These are phyloP conservation scores for Halichoerus grypus DNA, from an alignment of 2,113 vertebrate genomes.

Conservation along the genomic window DNA sequence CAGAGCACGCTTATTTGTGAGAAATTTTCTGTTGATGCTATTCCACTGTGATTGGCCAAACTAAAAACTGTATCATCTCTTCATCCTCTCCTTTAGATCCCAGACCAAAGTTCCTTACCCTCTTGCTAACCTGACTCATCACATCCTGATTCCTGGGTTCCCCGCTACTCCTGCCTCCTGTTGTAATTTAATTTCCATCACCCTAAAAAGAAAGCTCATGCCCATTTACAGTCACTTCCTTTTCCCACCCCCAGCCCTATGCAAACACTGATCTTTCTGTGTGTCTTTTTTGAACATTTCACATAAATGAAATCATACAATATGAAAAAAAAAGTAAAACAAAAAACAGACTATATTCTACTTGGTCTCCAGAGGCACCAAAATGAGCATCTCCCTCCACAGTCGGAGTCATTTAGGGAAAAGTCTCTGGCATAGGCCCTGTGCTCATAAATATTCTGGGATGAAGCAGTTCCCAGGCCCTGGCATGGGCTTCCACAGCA, in stretches of 20 bases:
- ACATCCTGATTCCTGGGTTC: neutral
- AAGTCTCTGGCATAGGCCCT: neutral
- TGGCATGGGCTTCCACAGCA: neutral
- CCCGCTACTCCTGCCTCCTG: neutral
- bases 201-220: neutral
- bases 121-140: neutral
- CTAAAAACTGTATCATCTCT: neutral
- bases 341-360: conserved; percentile 35
- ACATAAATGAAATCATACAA: neutral
- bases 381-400: neutral
- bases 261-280: neutral
- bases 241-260: neutral
- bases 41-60: neutral
- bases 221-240: neutral
- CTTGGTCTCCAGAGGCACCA: neutral
- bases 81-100: neutral
- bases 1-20: neutral
- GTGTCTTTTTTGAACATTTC: neutral
- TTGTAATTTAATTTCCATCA: neutral
- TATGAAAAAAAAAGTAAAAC: neutral
- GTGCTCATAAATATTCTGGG: neutral
- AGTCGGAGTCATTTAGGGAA: conserved; percentile 31
- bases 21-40: neutral
- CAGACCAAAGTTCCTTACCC: neutral
- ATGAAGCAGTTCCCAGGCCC: neutral